A percentile compares a stretch with the other conserved stretches of the same genome.
phyloP scores from a whole-genome alignment of 2,113 vertebrate genomes.

The Sceloporus tristichus region DNA sequence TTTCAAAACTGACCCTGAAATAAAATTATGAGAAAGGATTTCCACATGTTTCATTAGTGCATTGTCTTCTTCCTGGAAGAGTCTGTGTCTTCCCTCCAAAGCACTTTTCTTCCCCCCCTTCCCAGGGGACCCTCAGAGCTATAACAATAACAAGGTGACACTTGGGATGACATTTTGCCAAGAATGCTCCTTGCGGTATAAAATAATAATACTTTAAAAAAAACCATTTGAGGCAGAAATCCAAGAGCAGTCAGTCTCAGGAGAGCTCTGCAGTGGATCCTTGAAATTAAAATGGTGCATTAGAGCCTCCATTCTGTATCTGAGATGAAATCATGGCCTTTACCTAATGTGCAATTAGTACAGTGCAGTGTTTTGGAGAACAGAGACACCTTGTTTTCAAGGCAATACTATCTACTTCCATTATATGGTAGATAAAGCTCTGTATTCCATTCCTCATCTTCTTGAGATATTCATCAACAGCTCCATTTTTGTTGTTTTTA shows the following conservation, averaged over 20 bases:
- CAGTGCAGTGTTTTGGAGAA: background rate
- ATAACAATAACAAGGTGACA: constrained; percentile 31
- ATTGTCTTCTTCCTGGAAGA: background rate
- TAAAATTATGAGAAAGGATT: background rate
- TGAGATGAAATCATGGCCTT: background rate
- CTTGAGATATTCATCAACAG: background rate
- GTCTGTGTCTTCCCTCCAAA: constrained; percentile 16
- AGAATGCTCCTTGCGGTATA: background rate
- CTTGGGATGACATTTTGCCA: background rate
- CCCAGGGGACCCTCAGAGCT: constrained; percentile 14
- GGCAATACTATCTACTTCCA: background rate
- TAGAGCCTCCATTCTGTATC: background rate
- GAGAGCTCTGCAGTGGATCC: accelerated
- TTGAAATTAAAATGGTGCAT: background rate
- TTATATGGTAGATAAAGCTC: background rate
- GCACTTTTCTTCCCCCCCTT: background rate
- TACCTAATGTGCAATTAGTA: background rate
- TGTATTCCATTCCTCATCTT: background rate
- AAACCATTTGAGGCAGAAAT: background rate
- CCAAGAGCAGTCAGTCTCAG: background rate
- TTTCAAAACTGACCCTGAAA: background rate
- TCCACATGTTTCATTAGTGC: background rate
- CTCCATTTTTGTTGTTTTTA: background rate
- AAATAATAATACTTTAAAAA: background rate
- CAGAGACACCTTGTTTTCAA: background rate